These are phyloP conservation scores for Leptodactylus fuscus DNA, from an alignment of 2,113 vertebrate species.

Conservation along the genomic window DNA sequence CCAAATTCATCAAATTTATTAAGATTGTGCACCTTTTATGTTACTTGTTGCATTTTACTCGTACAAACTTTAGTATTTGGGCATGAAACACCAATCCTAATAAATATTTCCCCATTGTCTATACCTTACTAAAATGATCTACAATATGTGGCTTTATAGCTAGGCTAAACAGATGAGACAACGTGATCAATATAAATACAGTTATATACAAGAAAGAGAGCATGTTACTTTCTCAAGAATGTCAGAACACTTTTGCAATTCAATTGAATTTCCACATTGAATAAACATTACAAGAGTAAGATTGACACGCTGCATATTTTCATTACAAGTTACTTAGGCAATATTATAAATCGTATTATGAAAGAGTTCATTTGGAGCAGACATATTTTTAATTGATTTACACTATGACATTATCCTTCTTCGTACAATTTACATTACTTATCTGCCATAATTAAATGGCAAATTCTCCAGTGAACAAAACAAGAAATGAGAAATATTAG, in stretches of 20 bases:
- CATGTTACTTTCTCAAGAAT: background rate
- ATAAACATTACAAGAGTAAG: background rate
- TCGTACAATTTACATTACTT: slow-evolving; percentile 8
- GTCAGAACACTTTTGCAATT: background rate
- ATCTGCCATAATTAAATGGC: slow-evolving; percentile 28
- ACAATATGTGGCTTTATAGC: background rate
- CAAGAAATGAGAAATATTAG: slow-evolving; percentile 23
- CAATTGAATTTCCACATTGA: slow-evolving; percentile 25
- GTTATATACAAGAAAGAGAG: slow-evolving; percentile 14
- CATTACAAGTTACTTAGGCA: slow-evolving; percentile 34
- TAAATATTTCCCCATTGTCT: background rate
- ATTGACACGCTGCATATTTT: slow-evolving; percentile 31
- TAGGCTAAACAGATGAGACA: slow-evolving; percentile 2
- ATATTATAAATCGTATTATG: slow-evolving; percentile 26
- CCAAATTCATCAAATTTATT: no score
- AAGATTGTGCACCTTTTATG: no score
- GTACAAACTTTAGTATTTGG: no score
- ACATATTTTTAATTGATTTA: slow-evolving; percentile 45
- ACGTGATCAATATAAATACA: slow-evolving; percentile 32
- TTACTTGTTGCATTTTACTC: no score
- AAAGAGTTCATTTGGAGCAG: slow-evolving; percentile 30
- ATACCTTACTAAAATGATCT: background rate
- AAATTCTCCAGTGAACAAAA: slow-evolving; percentile 13
- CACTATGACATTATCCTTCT: slow-evolving; percentile 33
- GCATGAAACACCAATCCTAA: no score